Conservation (phyloP, 1,140 invertebrate genomes). For the Ceratina australensis region DNA sequence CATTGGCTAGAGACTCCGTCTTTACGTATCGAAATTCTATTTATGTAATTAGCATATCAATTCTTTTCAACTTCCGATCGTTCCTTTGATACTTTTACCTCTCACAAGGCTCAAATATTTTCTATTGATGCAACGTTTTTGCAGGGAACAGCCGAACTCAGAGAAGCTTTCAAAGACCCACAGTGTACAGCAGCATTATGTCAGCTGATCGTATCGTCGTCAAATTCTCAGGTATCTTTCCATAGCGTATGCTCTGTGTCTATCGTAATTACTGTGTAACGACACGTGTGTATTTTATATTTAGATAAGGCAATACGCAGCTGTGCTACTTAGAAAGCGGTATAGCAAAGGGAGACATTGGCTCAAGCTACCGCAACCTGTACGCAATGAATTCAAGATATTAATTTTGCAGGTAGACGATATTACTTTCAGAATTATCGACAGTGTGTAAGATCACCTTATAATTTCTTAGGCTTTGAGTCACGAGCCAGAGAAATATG, state of each 20-base stretch:
- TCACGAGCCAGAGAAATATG: conserved; percentile 82
- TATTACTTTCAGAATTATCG: neutral
- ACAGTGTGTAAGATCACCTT: neutral
- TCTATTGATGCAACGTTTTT: conserved; percentile 25
- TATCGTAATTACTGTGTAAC: neutral
- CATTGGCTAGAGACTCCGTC: neutral
- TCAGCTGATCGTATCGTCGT: conserved; percentile 80
- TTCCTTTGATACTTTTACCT: neutral
- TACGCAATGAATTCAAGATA: conserved; percentile 68
- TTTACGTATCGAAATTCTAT: neutral
- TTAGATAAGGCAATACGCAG: conserved; percentile 85
- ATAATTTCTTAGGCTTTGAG: conserved; percentile 82
- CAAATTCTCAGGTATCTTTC: conserved; percentile 80
- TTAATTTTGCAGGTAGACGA: conserved; percentile 67
- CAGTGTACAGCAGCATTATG: conserved; percentile 81
- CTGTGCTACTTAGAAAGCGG: conserved; percentile 83
- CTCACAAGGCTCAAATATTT: conserved; percentile 23
- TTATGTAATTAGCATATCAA: neutral
- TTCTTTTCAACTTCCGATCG: no score
- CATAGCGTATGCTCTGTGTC: neutral
- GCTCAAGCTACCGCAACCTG: conserved; percentile 80
- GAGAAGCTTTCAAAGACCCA: conserved; percentile 83
- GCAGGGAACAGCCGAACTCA: conserved; percentile 84
- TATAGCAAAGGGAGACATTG: conserved; percentile 82
- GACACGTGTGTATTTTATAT: conserved; percentile 21